Evolutionary conservation across 2,797 vertebrate species (phyloP).

Genomic region (Lepilemur ruficaudatus): DNA sequence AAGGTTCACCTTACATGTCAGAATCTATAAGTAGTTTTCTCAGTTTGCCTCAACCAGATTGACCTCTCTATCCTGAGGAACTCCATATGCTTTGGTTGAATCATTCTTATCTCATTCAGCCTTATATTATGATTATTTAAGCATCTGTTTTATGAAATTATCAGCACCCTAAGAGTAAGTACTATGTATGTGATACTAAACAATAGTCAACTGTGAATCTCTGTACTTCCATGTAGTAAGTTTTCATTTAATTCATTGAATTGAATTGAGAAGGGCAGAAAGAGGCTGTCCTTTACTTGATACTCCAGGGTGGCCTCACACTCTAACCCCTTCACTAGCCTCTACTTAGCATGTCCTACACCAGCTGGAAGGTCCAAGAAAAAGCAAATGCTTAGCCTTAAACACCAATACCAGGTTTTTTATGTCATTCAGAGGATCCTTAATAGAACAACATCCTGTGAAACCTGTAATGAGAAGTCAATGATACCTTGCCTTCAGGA

Average conservation of each 20-base stretch:
- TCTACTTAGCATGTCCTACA: neutral
- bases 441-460: neutral
- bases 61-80: neutral
- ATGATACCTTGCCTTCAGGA: conserved; percentile 92
- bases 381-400: neutral
- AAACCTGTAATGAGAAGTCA: neutral
- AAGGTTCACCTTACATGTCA: neutral
- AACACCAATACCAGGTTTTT: neutral
- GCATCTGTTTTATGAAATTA: neutral
- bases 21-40: neutral
- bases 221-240: neutral
- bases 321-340: neutral
- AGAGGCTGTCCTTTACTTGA: neutral
- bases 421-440: neutral
- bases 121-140: neutral
- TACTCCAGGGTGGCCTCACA: neutral
- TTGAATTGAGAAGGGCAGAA: neutral
- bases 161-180: neutral
- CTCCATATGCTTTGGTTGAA: neutral
- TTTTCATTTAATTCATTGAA: neutral
- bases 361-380: neutral
- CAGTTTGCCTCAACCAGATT: neutral
- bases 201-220: neutral
- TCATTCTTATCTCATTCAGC: neutral
- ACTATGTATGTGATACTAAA: neutral